phyloP scores from a whole-genome alignment of 2,888 invertebrate genomes.

The Chymomyza fuscimana region DNA sequence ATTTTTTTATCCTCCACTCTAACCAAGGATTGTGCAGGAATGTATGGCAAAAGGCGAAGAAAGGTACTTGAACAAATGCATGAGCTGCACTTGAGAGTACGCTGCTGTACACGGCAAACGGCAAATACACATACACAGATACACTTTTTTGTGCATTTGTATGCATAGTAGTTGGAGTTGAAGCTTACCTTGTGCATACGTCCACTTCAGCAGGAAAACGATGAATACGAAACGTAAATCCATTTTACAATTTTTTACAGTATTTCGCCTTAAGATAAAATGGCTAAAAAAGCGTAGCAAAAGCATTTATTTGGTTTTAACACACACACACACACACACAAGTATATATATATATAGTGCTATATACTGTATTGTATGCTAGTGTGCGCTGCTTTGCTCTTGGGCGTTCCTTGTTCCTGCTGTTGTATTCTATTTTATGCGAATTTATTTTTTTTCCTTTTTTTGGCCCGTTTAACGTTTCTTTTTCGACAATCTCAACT shows the following conservation, averaged over 20 bases:
- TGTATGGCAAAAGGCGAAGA: conserved; percentile 22
- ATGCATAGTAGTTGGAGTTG: conserved; percentile 14
- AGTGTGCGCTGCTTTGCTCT: conserved; percentile 5
- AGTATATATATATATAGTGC: conserved; percentile 15
- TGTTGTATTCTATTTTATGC: background rate
- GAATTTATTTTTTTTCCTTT: background rate
- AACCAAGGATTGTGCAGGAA: background rate
- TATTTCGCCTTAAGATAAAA: conserved; percentile 68
- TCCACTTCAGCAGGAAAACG: conserved; percentile 77
- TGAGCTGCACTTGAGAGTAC: conserved; percentile 27
- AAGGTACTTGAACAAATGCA: conserved; percentile 56
- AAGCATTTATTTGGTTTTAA: conserved; percentile 69
- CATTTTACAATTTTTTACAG: conserved; percentile 73
- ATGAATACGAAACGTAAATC: conserved; percentile 77
- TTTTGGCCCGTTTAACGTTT: background rate
- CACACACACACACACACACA: conserved; percentile 35
- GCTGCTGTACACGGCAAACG: conserved; percentile 56
- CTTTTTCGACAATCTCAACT: conserved; percentile 7
- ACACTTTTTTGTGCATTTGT: conserved; percentile 8
- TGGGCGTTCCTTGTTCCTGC: conserved; percentile 15
- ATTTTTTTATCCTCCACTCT: conserved; percentile 34
- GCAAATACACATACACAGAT: conserved; percentile 36
- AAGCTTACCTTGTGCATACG: conserved; percentile 75
- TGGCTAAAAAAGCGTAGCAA: conserved; percentile 69
- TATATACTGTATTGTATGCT: conserved; percentile 12